These are phyloP conservation scores for Propithecus deckenii DNA, from an alignment of 2,797 vertebrate genomes.

Conservation along the genomic window DNA sequence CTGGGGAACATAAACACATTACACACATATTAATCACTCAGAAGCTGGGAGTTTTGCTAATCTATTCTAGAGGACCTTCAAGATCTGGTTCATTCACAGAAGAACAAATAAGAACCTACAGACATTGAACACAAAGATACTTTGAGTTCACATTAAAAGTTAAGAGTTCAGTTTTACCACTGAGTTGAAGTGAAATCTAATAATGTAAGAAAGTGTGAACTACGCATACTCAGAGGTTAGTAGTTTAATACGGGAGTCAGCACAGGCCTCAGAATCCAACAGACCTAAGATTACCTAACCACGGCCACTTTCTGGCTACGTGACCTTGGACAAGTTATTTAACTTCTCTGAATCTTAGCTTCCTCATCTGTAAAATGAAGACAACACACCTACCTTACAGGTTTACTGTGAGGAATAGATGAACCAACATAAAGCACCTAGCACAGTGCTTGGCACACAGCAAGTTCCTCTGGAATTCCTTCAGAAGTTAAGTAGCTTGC, in stretches of 20 bases:
- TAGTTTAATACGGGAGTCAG: not conserved
- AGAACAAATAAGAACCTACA: not conserved
- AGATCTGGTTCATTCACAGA: not conserved
- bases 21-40: slow-evolving; percentile 53
- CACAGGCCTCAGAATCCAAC: not conserved
- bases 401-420: not conserved
- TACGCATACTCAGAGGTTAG: not conserved
- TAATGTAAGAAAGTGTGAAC: not conserved
- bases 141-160: not conserved
- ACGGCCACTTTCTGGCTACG: not conserved
- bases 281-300: not conserved
- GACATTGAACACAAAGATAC: not conserved
- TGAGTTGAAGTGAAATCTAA: not conserved
- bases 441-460: not conserved
- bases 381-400: not conserved
- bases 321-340: slow-evolving; percentile 43
- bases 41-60: not conserved
- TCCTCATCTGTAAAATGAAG: slow-evolving; percentile 58
- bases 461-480: not conserved
- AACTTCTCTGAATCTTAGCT: slow-evolving; percentile 44
- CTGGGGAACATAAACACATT: slow-evolving; percentile 82
- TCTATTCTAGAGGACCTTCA: slow-evolving; percentile 19
- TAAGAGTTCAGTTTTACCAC: not conserved
- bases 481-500: slow-evolving; percentile 36
- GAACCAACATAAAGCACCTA: not conserved